Evolutionary conservation across 2,797 vertebrate genomes (phyloP), one percentile per base, ranked within the genome.

Genomic region (Momotus momota): DNA sequence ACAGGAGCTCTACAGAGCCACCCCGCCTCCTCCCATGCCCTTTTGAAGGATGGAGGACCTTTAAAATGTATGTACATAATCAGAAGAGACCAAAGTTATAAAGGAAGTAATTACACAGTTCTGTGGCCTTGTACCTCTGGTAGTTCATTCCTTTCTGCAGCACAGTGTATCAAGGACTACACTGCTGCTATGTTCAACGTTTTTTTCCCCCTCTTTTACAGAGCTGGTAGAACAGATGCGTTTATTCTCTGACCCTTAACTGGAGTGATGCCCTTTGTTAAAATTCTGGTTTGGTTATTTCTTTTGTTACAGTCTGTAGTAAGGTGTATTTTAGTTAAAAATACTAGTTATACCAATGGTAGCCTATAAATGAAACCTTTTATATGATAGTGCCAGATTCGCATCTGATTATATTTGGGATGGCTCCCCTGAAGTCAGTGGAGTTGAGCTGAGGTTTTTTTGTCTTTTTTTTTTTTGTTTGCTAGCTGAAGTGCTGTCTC

Each of bases 61-160:
- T 96, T 97, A 94, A 89, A 94, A 97, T 78, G 81, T 33, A 84
- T 58, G 17, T 88, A 71, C 65, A 81, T 86, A 94, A 86, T 93
- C 93, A 96, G 91, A 97, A 93, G 60, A 93, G 88, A 90, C 54
- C 25, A 70, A 88, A 94, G 80, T 83, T 90, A 70, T 73, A 96
- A 86, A 92, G 96, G 96, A 97, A 96, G 91, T 78, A 97, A 97
- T 97, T 97, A 97, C 85, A 92, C 70, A 3, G 3, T 61, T 91
- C 91, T 51, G 15, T 40, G 55, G 69, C n/a, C 89, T 92, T 97
- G 92, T 96, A 94, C 74, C 46, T 93, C 84, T 91, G 74, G 40
- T 93, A 90, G 86, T 88, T 95, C 95, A 83, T 82, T 67, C 52
- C 57, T 95, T 94, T 87, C 86, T 81, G 92, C 69, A 73, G 84